Evolutionary conservation across 2,797 vertebrate genomes (phyloP).

Genomic region (Hozukius guyotensis): DNA sequence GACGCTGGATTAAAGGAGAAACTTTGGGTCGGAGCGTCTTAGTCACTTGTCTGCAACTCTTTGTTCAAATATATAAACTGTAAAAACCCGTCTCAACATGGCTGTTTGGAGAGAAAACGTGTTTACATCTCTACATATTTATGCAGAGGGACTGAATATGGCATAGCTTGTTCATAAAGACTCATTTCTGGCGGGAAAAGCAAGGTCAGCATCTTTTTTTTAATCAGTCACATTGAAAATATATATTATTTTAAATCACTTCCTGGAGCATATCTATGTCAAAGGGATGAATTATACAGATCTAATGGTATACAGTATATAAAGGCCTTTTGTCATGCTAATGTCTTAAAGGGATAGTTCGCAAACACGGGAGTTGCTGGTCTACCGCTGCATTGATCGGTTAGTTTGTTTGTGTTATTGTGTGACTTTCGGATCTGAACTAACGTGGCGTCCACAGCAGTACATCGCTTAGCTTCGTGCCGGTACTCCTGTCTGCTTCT

Average conservation of each 20-base stretch:
- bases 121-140: slow-evolving; percentile 7
- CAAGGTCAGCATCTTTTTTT: slow-evolving; percentile 44
- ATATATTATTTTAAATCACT: slow-evolving; percentile 28
- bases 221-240: slow-evolving; percentile 32
- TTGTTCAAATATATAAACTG: slow-evolving; percentile 29
- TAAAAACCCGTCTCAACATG: background rate
- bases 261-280: slow-evolving; percentile 3
- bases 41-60: background rate
- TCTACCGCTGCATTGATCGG: no score
- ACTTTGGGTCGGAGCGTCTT: background rate
- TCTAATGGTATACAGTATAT: background rate
- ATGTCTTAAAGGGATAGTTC: background rate
- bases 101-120: slow-evolving; percentile 20
- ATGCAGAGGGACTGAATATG: slow-evolving; percentile 24
- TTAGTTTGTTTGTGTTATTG: no score
- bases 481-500: no score
- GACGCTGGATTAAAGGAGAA: background rate
- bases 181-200: slow-evolving; percentile 51
- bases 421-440: no score
- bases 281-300: slow-evolving; percentile 14
- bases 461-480: no score
- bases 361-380: no score
- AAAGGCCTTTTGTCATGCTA: background rate
- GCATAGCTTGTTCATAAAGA: slow-evolving; percentile 11
- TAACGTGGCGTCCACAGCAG: no score